A percentile compares a stretch with the other conserved stretches of the same genome.
phyloP scores from a whole-genome alignment of 2,888 invertebrate genomes.

The Lochmaea capreae region DNA sequence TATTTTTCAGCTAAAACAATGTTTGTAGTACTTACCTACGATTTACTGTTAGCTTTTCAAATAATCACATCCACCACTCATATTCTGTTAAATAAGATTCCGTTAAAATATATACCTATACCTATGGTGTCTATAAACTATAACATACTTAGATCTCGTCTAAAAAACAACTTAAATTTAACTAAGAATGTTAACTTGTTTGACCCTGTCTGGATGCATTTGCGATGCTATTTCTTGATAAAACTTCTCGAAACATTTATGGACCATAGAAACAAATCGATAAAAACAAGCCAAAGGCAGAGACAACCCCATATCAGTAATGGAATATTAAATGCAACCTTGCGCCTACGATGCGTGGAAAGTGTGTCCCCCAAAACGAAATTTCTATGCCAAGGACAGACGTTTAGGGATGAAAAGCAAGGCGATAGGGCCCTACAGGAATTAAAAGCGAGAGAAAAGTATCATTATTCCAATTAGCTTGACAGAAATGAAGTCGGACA shows the following conservation, averaged over 20 bases:
- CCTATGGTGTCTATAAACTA: too few species aligned
- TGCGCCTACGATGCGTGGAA: constrained; percentile 34
- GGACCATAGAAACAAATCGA: constrained; percentile 25
- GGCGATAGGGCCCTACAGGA: constrained; percentile 25
- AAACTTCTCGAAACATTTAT: constrained; percentile 12
- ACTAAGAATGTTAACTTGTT: too few species aligned
- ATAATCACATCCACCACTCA: too few species aligned
- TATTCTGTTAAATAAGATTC: too few species aligned
- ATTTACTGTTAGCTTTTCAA: too few species aligned
- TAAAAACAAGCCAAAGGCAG: constrained; percentile 34
- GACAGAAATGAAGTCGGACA: constrained; percentile 35
- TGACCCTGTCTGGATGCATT: too few species aligned
- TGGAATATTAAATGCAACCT: constrained; percentile 41
- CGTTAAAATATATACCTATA: too few species aligned
- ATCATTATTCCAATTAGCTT: constrained; percentile 39
- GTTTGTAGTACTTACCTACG: neutral
- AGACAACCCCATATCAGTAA: constrained; percentile 38
- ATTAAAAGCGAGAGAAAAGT: constrained; percentile 38
- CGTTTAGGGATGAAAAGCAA: constrained; percentile 38
- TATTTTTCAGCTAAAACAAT: constrained; percentile 42
- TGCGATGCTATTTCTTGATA: neutral
- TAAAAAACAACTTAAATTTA: too few species aligned
- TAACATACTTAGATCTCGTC: too few species aligned
- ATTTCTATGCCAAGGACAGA: constrained; percentile 42
- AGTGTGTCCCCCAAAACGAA: constrained; percentile 37